These are phyloP conservation scores for Rhagoletis zephyria DNA, from an alignment of 1,140 invertebrate species.

Conservation along the genomic window DNA sequence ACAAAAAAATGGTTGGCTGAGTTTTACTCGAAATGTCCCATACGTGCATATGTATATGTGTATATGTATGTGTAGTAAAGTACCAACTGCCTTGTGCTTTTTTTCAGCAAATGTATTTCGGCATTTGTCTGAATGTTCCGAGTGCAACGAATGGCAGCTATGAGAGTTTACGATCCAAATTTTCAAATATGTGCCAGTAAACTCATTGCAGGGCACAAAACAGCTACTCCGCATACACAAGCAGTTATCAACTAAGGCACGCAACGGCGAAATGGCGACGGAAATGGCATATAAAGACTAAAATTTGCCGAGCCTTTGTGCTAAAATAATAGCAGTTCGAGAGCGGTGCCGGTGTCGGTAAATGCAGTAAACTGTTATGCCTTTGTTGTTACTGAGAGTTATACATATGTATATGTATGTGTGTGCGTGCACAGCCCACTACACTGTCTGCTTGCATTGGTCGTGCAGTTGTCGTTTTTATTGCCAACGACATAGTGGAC, in stretches of 20 bases:
- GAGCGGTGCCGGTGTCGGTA: neutral
- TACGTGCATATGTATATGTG: too few relatives aligned
- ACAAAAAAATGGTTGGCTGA: too few relatives aligned
- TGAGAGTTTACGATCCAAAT: too few relatives aligned
- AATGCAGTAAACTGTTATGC: neutral
- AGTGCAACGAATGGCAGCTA: neutral
- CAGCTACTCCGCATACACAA: too few relatives aligned
- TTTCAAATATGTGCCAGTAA: too few relatives aligned
- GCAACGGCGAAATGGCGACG: neutral
- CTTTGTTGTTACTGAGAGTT: neutral
- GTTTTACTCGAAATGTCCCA: too few relatives aligned
- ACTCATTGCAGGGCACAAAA: too few relatives aligned
- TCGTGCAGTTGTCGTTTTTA: too few relatives aligned
- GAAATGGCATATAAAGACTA: neutral
- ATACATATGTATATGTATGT: neutral
- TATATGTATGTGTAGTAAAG: too few relatives aligned
- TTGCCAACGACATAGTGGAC: neutral
- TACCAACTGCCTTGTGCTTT: too few relatives aligned
- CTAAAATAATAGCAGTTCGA: constrained; percentile 9
- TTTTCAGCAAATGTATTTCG: too few relatives aligned
- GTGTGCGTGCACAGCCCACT: neutral
- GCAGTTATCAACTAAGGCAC: neutral
- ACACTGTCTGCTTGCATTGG: neutral
- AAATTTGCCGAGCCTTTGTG: neutral
- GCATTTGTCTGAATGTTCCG: too few relatives aligned